phyloP scores from a whole-genome alignment of 2,888 invertebrate species.

The Noctua janthe region DNA sequence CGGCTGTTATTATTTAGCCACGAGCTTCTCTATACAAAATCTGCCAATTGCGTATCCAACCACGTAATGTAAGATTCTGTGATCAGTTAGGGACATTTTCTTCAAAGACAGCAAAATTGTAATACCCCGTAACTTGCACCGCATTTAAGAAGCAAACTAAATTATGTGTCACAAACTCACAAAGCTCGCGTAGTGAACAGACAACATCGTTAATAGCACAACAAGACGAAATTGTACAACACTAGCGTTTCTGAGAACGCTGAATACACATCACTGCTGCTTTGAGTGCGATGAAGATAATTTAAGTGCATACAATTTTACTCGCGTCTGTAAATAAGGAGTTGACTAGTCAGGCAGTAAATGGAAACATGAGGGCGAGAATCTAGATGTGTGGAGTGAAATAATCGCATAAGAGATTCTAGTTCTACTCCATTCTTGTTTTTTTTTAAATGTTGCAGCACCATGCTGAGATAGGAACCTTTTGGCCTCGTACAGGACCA shows the following conservation, averaged over 20 bases:
- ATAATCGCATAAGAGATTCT: not conserved
- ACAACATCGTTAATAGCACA: constrained; percentile 45
- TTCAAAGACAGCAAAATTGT: not conserved
- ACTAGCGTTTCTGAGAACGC: constrained; percentile 19
- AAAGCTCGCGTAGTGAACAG: constrained; percentile 29
- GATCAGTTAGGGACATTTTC: not conserved
- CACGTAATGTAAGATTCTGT: not conserved
- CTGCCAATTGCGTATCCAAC: not conserved
- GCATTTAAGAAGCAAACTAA: constrained; percentile 36
- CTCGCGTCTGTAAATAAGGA: constrained; percentile 27
- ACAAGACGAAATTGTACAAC: constrained; percentile 36
- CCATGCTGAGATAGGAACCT: too few species aligned
- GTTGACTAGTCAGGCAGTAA: constrained; percentile 12
- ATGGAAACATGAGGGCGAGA: constrained; percentile 17
- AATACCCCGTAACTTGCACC: constrained; percentile 13
- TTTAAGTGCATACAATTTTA: constrained; percentile 34
- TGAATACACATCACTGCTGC: constrained; percentile 45
- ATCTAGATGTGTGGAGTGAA: not conserved
- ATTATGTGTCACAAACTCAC: constrained; percentile 51
- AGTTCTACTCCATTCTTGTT: not conserved
- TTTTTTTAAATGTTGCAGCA: too few species aligned
- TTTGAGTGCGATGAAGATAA: constrained; percentile 35
- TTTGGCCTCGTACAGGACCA: too few species aligned
- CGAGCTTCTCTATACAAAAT: not conserved
- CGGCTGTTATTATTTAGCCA: too few species aligned